Evolutionary conservation across 2,797 vertebrate species (phyloP), one percentile per base, ranked within the genome.

Genomic region (Pogonophryne albipinna): DNA sequence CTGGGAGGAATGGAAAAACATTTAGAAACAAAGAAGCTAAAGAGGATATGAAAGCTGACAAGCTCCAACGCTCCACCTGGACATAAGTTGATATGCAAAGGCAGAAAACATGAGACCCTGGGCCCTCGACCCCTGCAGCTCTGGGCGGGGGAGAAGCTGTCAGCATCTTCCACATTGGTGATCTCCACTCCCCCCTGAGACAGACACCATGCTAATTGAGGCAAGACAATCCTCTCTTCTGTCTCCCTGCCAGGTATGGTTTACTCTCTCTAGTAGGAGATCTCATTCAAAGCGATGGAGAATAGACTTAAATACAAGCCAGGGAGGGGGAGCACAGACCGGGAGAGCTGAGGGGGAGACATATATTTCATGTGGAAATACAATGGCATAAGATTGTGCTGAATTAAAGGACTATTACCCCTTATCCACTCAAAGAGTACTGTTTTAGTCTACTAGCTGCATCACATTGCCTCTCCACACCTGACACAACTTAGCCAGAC

Each of bases 231-330:
- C 84, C 78, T 74, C 59, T 66, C 31, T 76, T 87, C 86, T 71
- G 85, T 89, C 87, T 91, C 82, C 82, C 83, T 70, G 81, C 83
- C 89, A 91, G 90, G 91, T 90, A 86, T 76, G 87, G 82, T 93
- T 93, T 90, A 92, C 85, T 80, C 83, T 86, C 73, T 83, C 82
- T 69, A 53, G 57, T 19, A 69, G 79, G 78, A 78, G 80, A 90
- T 85, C 90, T 92, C 87, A 93, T 93, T 93, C 89, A 87, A 74
- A 87, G 86, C 62, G 80, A 86, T 87, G 80, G 82, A 81, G 84
- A 83, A 90, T 92, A 86, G 91, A 93, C 91, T 91, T 87, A 89
- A 92, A 93, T 80, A 86, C 81, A 63, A 61, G 57, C 61, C 63
- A 56, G 53, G 57, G 50, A 9, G 58, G 41, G 46, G 13, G 57